These are phyloP conservation scores for Boloria euphrosyne DNA, from an alignment of 2,888 invertebrate genomes.

Conservation along the genomic window DNA sequence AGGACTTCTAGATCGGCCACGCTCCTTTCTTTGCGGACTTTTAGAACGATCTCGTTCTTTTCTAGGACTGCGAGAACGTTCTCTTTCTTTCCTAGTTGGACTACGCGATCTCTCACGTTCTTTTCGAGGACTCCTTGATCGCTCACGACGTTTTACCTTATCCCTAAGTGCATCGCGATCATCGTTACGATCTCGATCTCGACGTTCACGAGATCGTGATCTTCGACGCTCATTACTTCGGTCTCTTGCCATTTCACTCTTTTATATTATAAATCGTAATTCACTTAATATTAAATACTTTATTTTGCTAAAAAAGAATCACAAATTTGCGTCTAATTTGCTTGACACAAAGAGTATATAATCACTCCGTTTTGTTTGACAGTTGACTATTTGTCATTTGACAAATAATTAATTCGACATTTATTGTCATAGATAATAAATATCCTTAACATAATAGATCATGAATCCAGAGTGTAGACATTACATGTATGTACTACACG, in stretches of 20 bases:
- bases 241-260: constrained; percentile 63
- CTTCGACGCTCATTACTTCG: constrained; percentile 70
- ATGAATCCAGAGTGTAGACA: too few species aligned
- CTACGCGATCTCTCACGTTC: constrained; percentile 63
- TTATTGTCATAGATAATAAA: too few species aligned
- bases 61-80: constrained; percentile 51
- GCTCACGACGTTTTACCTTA: constrained; percentile 67
- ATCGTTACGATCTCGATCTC: constrained; percentile 72
- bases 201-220: constrained; percentile 71
- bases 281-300: too few species aligned
- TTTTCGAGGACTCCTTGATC: constrained; percentile 66
- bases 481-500: too few species aligned
- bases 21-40: constrained; percentile 59
- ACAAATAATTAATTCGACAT: too few species aligned
- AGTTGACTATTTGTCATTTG: too few species aligned
- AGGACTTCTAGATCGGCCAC: constrained; percentile 65
- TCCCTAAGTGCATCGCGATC: constrained; percentile 72
- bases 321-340: too few species aligned
- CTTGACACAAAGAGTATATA: too few species aligned
- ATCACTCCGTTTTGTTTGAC: too few species aligned
- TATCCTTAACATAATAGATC: too few species aligned
- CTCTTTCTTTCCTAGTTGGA: constrained; percentile 61
- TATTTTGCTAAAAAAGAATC: too few species aligned
- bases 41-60: constrained; percentile 49
- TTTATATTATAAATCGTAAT: background rate